These are phyloP conservation scores for Slavum lentiscoides DNA, from an alignment of 2,888 invertebrate genomes.

Conservation along the genomic window DNA sequence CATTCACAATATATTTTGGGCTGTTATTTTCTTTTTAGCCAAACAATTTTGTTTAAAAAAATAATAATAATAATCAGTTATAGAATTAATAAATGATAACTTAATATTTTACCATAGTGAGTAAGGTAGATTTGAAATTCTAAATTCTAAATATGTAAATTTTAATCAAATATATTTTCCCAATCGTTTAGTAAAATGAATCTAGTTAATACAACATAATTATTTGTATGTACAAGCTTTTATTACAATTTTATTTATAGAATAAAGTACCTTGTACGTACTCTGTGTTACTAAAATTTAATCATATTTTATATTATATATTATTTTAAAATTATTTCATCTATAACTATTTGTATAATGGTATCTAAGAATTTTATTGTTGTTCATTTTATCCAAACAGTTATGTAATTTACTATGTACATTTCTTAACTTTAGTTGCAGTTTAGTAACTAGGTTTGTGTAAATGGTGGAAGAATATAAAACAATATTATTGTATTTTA, in stretches of 20 bases:
- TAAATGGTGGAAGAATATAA: conserved; percentile 52
- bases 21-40: conserved; percentile 20
- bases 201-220: conserved; percentile 20
- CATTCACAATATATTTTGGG: conserved; percentile 1
- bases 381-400: conserved; percentile 44
- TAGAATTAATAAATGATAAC: neutral
- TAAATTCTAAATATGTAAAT: neutral
- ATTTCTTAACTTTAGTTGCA: conserved; percentile 44
- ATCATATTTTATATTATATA: conserved; percentile 32
- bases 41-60: neutral
- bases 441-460: conserved; percentile 47
- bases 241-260: conserved; percentile 36
- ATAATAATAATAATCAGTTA: neutral
- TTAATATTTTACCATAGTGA: conserved; percentile 12
- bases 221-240: conserved; percentile 15
- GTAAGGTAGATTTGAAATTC: conserved; percentile 3
- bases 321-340: conserved; percentile 14
- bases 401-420: conserved; percentile 46
- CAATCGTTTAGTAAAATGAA: neutral
- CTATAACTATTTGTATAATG: conserved; percentile 31
- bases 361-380: conserved; percentile 40
- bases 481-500: conserved; percentile 38
- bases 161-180: conserved; percentile 9
- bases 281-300: conserved; percentile 42
- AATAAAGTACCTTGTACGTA: conserved; percentile 37